phyloP scores from a whole-genome alignment of 2,113 vertebrate species.

The Dipodomys ordii region DNA sequence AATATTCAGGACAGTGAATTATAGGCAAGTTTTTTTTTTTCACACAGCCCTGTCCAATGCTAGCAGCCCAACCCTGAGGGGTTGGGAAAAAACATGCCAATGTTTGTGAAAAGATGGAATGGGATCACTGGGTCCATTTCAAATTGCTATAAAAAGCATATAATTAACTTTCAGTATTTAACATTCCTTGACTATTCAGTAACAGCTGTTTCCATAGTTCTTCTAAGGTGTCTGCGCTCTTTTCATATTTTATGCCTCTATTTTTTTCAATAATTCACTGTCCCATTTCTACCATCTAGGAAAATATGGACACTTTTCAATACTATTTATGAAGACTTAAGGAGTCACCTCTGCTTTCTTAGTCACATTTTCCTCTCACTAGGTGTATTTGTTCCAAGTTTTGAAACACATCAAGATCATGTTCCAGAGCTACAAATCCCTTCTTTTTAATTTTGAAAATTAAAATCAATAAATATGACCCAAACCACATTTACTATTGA shows the following conservation, averaged over 20 bases:
- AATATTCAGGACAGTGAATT: background rate
- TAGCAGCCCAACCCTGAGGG: conserved; percentile 40
- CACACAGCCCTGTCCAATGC: background rate
- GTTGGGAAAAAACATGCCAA: conserved; percentile 28
- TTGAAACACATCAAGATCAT: conserved; percentile 43
- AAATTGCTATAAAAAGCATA: conserved; percentile 78
- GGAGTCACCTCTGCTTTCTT: background rate
- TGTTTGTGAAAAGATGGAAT: conserved; percentile 68
- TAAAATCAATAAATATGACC: background rate
- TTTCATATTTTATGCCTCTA: conserved; percentile 32
- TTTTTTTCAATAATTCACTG: conserved; percentile 17
- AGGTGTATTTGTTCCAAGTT: conserved; percentile 18
- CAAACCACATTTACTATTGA: background rate
- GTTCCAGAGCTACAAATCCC: background rate
- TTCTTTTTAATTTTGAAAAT: conserved; percentile 42
- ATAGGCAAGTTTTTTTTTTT: background rate
- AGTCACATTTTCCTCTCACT: background rate
- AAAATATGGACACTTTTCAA: background rate
- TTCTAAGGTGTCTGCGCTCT: conserved; percentile 57
- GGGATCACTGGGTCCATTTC: conserved; percentile 76
- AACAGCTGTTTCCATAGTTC: conserved; percentile 72
- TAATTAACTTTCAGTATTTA: conserved; percentile 78
- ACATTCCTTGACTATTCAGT: conserved; percentile 70
- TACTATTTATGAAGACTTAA: conserved; percentile 29
- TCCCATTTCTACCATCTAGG: background rate